Conservation (phyloP, 2,113 vertebrate species). For the Argyrosomus japonicus region DNA sequence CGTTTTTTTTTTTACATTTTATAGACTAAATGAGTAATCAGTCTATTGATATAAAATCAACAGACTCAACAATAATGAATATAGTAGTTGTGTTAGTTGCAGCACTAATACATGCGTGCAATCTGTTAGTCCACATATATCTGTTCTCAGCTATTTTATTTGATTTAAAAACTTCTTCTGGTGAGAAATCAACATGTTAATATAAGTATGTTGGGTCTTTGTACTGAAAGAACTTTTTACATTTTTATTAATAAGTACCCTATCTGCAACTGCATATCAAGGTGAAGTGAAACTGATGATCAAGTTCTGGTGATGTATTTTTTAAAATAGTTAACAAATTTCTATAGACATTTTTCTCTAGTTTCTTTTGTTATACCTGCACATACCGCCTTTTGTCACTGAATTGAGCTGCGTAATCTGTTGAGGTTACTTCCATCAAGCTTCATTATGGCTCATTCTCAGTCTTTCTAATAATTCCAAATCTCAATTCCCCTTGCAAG, state of each 20-base stretch:
- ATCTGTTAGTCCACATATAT: too few species aligned
- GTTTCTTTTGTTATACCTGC: neutral
- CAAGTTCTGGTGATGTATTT: neutral
- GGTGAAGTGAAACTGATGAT: neutral
- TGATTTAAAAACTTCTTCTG: too few species aligned
- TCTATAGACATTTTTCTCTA: neutral
- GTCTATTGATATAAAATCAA: too few species aligned
- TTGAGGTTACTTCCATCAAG: neutral
- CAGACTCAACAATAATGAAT: too few species aligned
- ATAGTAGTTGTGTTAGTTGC: too few species aligned
- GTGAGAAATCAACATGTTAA: too few species aligned
- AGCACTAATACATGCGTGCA: too few species aligned
- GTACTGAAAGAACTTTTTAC: too few species aligned
- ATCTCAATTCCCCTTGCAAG: conserved; percentile 43
- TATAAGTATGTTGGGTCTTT: too few species aligned
- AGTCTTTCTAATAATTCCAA: conserved; percentile 40
- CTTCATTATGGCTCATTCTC: conserved; percentile 11
- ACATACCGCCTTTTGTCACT: neutral
- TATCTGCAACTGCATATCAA: neutral
- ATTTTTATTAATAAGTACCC: too few species aligned
- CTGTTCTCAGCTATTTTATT: too few species aligned
- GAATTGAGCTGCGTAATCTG: neutral
- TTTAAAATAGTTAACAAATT: neutral
- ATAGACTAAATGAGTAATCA: neutral
- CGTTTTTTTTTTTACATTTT: neutral